These are phyloP conservation scores for Ptiloglossa arizonensis DNA, from an alignment of 1,140 invertebrate species.

Conservation along the genomic window DNA sequence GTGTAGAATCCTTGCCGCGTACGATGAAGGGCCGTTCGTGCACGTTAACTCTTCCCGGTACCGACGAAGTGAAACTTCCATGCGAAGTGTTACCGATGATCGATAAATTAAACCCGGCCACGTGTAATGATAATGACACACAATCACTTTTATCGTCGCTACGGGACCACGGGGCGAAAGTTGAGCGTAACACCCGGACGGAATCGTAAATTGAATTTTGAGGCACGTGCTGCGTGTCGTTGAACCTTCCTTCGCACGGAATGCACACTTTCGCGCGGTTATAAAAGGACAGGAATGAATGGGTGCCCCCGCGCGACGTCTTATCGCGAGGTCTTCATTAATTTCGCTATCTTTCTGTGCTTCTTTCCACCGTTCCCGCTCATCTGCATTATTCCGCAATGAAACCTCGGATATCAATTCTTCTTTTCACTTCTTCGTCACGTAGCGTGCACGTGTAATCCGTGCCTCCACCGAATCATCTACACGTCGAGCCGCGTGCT, in stretches of 20 bases:
- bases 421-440: slow-evolving; percentile 25
- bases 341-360: neutral
- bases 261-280: neutral
- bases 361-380: neutral
- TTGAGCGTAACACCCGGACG: neutral
- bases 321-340: slow-evolving; percentile 21
- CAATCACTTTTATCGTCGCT: neutral
- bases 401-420: slow-evolving; percentile 44
- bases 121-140: neutral
- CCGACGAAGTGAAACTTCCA: no score
- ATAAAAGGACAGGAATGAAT: neutral
- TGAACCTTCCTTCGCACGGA: neutral
- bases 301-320: neutral
- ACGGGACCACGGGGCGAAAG: neutral
- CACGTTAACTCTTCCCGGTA: neutral
- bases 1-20: slow-evolving; percentile 27
- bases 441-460: slow-evolving; percentile 34
- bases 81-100: neutral
- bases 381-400: slow-evolving; percentile 14
- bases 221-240: slow-evolving; percentile 7
- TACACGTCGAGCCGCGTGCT: slow-evolving; percentile 51
- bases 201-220: slow-evolving; percentile 15
- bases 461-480: slow-evolving; percentile 32
- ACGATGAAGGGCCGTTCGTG: neutral
- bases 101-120: neutral